These are phyloP conservation scores for Plagodis pulveraria DNA, from an alignment of 2,888 invertebrate genomes.

Conservation along the genomic window DNA sequence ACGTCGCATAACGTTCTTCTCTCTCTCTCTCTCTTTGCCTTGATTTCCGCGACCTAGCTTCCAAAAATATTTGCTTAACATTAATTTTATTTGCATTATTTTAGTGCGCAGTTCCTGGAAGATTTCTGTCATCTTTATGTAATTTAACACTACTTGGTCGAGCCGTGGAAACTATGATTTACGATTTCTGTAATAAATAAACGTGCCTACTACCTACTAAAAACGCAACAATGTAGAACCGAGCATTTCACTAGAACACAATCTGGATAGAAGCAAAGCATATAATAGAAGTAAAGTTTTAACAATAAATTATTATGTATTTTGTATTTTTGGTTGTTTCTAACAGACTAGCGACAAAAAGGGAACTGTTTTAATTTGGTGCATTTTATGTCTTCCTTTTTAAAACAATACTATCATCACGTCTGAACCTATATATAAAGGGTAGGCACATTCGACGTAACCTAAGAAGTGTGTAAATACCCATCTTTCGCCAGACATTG, in stretches of 20 bases:
- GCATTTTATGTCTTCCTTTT: too few species aligned
- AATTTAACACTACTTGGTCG: slow-evolving; percentile 20
- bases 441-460: too few species aligned
- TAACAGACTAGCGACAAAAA: too few species aligned
- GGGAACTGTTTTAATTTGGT: too few species aligned
- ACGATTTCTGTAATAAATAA: slow-evolving; percentile 22
- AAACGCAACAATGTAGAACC: slow-evolving; percentile 17
- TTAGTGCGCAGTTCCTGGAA: slow-evolving; percentile 24
- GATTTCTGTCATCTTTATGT: slow-evolving; percentile 23
- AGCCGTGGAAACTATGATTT: slow-evolving; percentile 22
- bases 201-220: slow-evolving; percentile 13
- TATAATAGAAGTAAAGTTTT: too few species aligned
- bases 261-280: background rate
- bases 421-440: too few species aligned
- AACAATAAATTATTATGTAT: too few species aligned
- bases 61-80: slow-evolving; percentile 24
- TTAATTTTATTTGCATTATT: slow-evolving; percentile 8
- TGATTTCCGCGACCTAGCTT: slow-evolving; percentile 3
- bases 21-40: slow-evolving; percentile 1
- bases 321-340: too few species aligned
- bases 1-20: too few species aligned
- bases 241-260: background rate
- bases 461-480: too few species aligned
- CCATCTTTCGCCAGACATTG: too few species aligned
- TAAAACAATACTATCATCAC: too few species aligned